These are phyloP conservation scores for Halictus ligatus DNA, from an alignment of 2,888 invertebrate species.

Conservation along the genomic window DNA sequence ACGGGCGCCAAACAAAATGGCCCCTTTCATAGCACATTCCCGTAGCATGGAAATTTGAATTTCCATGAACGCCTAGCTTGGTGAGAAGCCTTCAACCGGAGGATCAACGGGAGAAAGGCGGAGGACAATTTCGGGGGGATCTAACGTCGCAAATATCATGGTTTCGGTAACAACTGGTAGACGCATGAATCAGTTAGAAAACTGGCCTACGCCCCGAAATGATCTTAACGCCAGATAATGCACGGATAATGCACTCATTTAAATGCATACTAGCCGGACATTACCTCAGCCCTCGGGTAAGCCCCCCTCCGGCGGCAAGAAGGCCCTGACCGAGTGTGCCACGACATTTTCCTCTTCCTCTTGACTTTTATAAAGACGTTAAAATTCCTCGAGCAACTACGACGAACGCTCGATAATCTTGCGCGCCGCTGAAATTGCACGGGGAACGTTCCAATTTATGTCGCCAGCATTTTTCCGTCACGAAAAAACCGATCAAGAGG, in stretches of 20 bases:
- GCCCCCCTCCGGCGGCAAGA: conserved; percentile 48
- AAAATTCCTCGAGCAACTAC: conserved; percentile 69
- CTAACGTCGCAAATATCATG: conserved; percentile 41
- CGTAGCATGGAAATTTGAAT: neutral
- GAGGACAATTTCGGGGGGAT: conserved; percentile 16
- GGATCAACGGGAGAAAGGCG: neutral
- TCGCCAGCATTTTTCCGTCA: conserved; percentile 57
- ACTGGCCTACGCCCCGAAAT: conserved; percentile 45
- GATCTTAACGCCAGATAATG: conserved; percentile 73
- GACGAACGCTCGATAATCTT: conserved; percentile 71
- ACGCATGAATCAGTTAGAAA: conserved; percentile 63
- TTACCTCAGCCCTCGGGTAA: conserved; percentile 73
- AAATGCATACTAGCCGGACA: conserved; percentile 82
- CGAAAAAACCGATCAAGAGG: conserved; percentile 51
- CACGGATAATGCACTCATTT: conserved; percentile 80
- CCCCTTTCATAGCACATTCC: neutral
- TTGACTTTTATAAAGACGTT: conserved; percentile 73
- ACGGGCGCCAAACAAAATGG: neutral
- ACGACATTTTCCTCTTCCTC: conserved; percentile 46
- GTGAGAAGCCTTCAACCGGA: neutral
- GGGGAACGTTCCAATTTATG: conserved; percentile 64
- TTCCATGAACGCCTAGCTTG: neutral
- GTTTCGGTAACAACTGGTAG: conserved; percentile 50
- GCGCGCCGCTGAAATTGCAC: conserved; percentile 71
- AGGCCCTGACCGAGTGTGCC: conserved; percentile 48